These are phyloP conservation scores for Cirrhinus molitorella DNA, from an alignment of 2,797 vertebrate genomes.

Conservation along the genomic window DNA sequence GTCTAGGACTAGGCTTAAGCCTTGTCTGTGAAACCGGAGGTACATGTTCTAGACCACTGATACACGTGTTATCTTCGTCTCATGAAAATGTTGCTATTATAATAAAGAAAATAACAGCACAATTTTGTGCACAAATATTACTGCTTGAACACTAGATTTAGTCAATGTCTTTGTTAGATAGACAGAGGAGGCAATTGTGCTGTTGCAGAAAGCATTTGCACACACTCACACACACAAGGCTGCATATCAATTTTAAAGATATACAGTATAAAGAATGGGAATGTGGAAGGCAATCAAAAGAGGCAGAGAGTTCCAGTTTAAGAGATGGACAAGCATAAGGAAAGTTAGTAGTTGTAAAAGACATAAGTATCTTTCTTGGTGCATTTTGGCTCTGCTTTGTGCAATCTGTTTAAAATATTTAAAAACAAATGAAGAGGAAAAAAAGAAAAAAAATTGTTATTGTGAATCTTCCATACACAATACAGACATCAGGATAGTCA, in stretches of 20 bases:
- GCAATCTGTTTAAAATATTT: neutral
- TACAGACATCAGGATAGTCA: neutral
- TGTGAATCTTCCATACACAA: too few species aligned
- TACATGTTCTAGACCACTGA: too few species aligned
- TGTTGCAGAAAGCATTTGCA: neutral
- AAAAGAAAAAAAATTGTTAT: too few species aligned
- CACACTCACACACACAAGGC: neutral
- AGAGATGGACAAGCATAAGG: neutral
- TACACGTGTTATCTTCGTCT: neutral
- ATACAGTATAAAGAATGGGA: neutral
- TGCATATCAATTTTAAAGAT: neutral
- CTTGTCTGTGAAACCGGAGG: too few species aligned
- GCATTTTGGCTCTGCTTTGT: neutral
- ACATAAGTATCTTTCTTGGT: neutral
- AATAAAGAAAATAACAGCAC: neutral
- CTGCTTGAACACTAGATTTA: too few species aligned
- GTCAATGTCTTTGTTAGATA: too few species aligned
- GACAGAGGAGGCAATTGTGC: too few species aligned
- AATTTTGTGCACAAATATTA: neutral
- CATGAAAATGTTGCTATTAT: neutral
- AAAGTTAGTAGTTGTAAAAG: neutral
- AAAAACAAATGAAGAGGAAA: too few species aligned
- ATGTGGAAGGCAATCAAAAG: constrained; percentile 1
- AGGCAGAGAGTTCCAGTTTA: neutral
- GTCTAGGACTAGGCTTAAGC: too few species aligned